Percentiles rank a stretch among this genome's conserved stretches.
Conservation (phyloP, 1,140 invertebrate genomes). For the Zaprionus africanus region DNA sequence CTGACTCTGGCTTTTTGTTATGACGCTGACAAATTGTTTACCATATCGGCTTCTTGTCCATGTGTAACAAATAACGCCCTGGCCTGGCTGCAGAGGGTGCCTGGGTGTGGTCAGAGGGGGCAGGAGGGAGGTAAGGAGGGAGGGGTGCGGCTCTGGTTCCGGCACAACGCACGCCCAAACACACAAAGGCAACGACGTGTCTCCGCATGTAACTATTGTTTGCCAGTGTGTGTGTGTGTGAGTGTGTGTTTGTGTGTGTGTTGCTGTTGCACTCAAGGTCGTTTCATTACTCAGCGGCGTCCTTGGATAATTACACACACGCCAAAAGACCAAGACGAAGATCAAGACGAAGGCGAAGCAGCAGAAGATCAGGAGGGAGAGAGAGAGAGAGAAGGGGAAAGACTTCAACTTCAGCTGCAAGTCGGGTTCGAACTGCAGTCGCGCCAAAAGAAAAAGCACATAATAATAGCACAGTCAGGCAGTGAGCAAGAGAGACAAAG, state of each 20-base stretch:
- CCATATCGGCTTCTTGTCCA: conserved; percentile 75
- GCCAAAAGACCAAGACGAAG: conserved; percentile 66
- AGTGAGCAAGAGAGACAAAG: conserved; percentile 8
- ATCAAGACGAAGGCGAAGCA: conserved; percentile 31
- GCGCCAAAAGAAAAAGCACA: conserved; percentile 54
- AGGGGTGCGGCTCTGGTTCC: conserved; percentile 2
- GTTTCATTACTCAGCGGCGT: conserved; percentile 82
- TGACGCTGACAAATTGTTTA: conserved; percentile 81
- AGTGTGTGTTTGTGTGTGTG: conserved; percentile 41
- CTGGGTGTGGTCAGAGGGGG: neutral
- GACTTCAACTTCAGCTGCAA: conserved; percentile 11
- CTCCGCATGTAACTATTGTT: conserved; percentile 35
- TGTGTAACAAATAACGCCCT: conserved; percentile 73
- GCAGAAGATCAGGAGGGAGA: conserved; percentile 42
- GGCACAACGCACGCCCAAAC: conserved; percentile 65
- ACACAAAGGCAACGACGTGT: conserved; percentile 44
- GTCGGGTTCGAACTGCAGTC: conserved; percentile 23
- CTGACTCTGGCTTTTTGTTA: conserved; percentile 37
- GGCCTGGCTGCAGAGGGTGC: conserved; percentile 20
- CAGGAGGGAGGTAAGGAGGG: neutral
- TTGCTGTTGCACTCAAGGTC: conserved; percentile 76
- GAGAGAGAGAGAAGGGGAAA: conserved; percentile 4
- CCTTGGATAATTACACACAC: conserved; percentile 83
- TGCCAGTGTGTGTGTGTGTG: conserved; percentile 21
- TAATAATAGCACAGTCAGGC: conserved; percentile 49